Evolutionary conservation across 2,888 invertebrate species (phyloP), one percentile per base, ranked within the genome.

Genomic region (Osedax fenrisi): DNA sequence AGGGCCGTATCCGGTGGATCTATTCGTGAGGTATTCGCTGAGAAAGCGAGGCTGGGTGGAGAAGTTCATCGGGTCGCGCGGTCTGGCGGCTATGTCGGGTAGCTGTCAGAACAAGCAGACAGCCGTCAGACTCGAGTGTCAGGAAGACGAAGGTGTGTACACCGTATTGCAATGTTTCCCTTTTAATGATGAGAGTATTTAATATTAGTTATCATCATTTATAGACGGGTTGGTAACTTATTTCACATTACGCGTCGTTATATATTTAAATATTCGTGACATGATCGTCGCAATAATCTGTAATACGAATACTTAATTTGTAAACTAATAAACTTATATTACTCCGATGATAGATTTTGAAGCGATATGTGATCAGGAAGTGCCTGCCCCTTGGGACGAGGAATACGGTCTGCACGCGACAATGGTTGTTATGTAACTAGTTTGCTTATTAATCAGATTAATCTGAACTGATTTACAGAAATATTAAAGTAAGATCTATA

Each of bases 41-140:
- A 56, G 79, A 13, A 77, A 78, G 59, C 68, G 79, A 70, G 79
- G 78, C 27, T 79, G 79, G 79, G 78, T 79, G 27, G 79, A 79
- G 27, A 79, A 79, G 76, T 79, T 79, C 61, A 41, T 41, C 68
- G 68, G 68, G 2, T 26, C 26, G 1, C 25, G 68, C 17, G 76
- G 76, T 1, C 62, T 71, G 0, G 76, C 75, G 56, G 75, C 75
- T 27, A 74, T 73, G 26, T 73, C 27, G 26, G 68, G 27, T 17
- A 22, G 74, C 1, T 21, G 27, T 3, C 27, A 67, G 13, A 68
- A 27, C 25, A 41, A 41, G 41, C 62, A 67, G 0, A 76, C 73
- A 25, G 27, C 64, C 27, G 24, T n/a, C 69, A 78, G 76, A 26
- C 74, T 78, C 62, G 74, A 78, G 74, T 76, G 74, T 59, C 74